Conservation (phyloP, 2,888 invertebrate genomes). For the Uropetala carovei region DNA sequence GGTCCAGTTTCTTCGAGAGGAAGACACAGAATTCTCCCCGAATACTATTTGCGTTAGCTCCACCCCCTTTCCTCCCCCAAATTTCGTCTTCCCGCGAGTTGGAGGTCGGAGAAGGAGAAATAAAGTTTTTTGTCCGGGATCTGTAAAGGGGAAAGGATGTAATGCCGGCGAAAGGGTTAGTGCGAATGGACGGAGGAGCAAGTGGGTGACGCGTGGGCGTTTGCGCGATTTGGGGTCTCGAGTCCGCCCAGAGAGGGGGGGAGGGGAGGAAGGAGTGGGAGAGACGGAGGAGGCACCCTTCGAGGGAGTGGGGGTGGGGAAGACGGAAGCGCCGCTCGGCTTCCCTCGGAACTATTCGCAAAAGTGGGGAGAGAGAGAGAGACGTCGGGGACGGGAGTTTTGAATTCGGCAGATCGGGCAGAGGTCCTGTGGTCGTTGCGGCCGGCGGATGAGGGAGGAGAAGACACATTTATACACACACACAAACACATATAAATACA, state of each 20-base stretch:
- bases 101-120: too few species aligned
- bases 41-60: too few species aligned
- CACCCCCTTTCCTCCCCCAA: too few species aligned
- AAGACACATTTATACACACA: too few species aligned
- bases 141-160: not conserved
- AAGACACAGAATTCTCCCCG: too few species aligned
- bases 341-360: slow-evolving; percentile 45
- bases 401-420: not conserved
- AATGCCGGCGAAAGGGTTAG: not conserved
- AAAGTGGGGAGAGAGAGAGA: not conserved
- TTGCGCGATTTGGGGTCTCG: not conserved
- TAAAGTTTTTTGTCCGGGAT: too few species aligned
- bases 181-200: not conserved
- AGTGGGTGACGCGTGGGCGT: not conserved
- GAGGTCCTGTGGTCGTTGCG: slow-evolving; percentile 34
- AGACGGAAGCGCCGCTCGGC: slow-evolving; percentile 37
- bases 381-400: not conserved
- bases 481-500: too few species aligned
- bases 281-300: not conserved
- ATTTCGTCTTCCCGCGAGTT: too few species aligned
- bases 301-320: not conserved
- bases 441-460: slow-evolving; percentile 12
- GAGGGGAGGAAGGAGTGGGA: not conserved
- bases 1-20: too few species aligned
- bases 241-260: not conserved